phyloP scores from a whole-genome alignment of 1,140 invertebrate species.

The Vanessa atalanta region DNA sequence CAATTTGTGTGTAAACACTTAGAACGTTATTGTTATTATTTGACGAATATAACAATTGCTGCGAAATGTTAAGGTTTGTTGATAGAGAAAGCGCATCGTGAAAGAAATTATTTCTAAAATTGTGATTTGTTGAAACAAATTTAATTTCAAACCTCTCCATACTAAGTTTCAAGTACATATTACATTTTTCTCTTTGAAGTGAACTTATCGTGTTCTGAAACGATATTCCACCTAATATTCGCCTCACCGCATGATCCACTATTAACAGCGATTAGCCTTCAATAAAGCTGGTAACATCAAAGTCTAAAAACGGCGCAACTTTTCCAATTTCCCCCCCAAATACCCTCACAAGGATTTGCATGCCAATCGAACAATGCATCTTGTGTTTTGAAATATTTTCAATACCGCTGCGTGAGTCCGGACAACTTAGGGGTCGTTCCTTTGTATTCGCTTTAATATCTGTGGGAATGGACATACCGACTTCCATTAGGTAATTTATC shows the following conservation, averaged over 20 bases:
- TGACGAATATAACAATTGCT: too few relatives aligned
- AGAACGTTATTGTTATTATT: too few relatives aligned
- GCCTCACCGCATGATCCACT: slow-evolving; percentile 34
- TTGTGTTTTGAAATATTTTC: slow-evolving; percentile 68
- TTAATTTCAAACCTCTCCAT: neutral
- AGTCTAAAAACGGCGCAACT: slow-evolving; percentile 60
- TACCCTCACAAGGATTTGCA: slow-evolving; percentile 74
- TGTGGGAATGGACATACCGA: slow-evolving; percentile 80
- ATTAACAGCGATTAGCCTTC: slow-evolving; percentile 49
- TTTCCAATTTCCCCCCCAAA: slow-evolving; percentile 73
- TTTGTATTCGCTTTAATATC: slow-evolving; percentile 77
- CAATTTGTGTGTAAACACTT: neutral
- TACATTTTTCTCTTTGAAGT: slow-evolving; percentile 29
- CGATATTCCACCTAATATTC: slow-evolving; percentile 26
- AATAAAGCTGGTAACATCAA: slow-evolving; percentile 64
- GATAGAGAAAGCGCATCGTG: too few relatives aligned
- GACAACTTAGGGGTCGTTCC: slow-evolving; percentile 55
- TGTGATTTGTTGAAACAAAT: neutral
- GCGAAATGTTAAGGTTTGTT: too few relatives aligned
- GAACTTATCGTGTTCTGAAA: slow-evolving; percentile 10
- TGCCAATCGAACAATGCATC: slow-evolving; percentile 56
- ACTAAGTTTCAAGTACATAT: slow-evolving; percentile 1
- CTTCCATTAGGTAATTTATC: slow-evolving; percentile 77
- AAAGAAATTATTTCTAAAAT: neutral
- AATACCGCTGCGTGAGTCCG: slow-evolving; percentile 70